A percentile compares a stretch with the other conserved stretches of the same genome.
phyloP scores from a whole-genome alignment of 92 coral and sea anemone species.

The Parazoanthus darwini region DNA sequence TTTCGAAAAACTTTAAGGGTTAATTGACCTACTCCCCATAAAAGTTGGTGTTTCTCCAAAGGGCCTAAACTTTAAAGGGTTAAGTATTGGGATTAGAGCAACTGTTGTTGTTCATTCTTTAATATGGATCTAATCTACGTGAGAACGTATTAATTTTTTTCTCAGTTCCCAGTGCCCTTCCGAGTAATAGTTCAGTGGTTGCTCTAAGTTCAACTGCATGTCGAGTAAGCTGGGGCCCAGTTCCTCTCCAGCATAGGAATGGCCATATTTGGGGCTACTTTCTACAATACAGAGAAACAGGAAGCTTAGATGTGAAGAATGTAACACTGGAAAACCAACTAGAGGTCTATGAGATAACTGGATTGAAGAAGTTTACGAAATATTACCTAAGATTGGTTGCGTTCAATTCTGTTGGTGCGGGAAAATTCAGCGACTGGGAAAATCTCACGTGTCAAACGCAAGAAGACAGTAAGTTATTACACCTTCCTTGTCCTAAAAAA shows the following conservation, averaged over 20 bases:
- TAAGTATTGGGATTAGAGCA: too few relatives aligned
- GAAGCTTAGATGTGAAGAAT: not conserved
- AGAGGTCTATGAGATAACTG: slow-evolving; percentile 5
- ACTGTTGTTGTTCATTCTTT: too few relatives aligned
- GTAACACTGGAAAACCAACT: not conserved
- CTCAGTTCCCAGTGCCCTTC: slow-evolving; percentile 47
- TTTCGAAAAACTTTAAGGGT: too few relatives aligned
- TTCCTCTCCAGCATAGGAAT: slow-evolving; percentile 27
- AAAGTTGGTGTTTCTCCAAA: too few relatives aligned
- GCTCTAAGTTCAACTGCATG: slow-evolving; percentile 29
- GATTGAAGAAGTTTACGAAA: slow-evolving; percentile 32
- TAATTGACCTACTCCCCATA: too few relatives aligned
- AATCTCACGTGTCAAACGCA: slow-evolving; percentile 34
- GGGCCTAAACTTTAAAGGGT: too few relatives aligned
- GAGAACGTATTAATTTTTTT: not conserved
- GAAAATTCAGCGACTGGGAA: slow-evolving; percentile 3
- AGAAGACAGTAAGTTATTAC: slow-evolving; percentile 45
- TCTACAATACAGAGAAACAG: slow-evolving; percentile 29
- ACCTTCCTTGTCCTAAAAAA: not conserved
- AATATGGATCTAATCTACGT: not conserved
- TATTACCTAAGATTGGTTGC: slow-evolving; percentile 46
- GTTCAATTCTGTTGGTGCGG: slow-evolving; percentile 36
- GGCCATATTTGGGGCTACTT: slow-evolving; percentile 38
- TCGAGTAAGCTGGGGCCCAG: slow-evolving; percentile 45
- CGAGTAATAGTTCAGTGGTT: slow-evolving; percentile 40